A percentile compares a stretch with the other conserved stretches of the same genome.
Conservation (phyloP, 2,113 vertebrate genomes). For the Sorex fumeus region DNA sequence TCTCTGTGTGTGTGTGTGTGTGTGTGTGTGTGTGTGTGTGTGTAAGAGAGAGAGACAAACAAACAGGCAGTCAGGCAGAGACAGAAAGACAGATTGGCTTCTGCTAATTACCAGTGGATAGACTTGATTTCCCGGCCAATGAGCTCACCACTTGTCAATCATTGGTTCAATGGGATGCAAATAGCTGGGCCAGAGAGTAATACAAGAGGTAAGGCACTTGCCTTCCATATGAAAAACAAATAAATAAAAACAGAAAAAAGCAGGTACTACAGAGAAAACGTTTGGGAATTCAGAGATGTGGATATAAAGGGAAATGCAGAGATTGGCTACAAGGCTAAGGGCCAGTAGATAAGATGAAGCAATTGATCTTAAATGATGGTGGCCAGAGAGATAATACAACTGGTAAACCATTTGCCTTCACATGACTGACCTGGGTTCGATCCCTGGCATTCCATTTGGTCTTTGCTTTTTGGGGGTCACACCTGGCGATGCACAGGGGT, state of each 20-base stretch:
- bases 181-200: background rate
- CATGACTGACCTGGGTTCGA: too few relatives aligned
- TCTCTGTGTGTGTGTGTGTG: background rate
- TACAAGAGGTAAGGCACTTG: too few relatives aligned
- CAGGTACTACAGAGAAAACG: background rate
- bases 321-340: background rate
- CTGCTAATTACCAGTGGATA: conserved; percentile 21
- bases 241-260: background rate
- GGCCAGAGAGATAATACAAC: too few relatives aligned
- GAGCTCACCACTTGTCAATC: conserved; percentile 33
- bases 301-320: background rate
- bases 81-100: conserved; percentile 35
- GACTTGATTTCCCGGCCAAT: conserved; percentile 41
- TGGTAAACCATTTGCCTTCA: too few relatives aligned
- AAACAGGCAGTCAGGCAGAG: too few relatives aligned
- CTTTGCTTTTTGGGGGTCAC: too few relatives aligned
- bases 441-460: too few relatives aligned
- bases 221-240: too few relatives aligned
- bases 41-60: background rate
- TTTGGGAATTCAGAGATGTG: conserved; percentile 4
- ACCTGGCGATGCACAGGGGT: too few relatives aligned
- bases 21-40: background rate
- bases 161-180: background rate
- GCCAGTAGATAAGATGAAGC: background rate
- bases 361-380: background rate